Conservation (phyloP, 2,113 vertebrate genomes). For the Phaethon lepturus region DNA sequence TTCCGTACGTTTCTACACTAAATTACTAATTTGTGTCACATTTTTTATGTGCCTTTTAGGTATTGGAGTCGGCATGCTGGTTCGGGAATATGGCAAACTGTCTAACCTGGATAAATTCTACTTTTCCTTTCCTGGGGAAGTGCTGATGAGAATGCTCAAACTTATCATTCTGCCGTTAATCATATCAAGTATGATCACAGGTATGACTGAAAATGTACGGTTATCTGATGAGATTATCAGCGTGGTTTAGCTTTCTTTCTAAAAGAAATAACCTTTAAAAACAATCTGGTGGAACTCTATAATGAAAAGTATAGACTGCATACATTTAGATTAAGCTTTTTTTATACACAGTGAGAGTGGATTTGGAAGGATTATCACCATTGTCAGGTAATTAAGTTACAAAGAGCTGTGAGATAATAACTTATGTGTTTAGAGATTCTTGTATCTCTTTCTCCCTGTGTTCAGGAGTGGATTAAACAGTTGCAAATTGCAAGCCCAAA, state of each 20-base stretch:
- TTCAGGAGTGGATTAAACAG: neutral
- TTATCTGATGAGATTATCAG: neutral
- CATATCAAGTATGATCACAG: conserved; percentile 98
- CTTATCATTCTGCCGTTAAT: conserved; percentile 95
- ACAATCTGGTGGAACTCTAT: neutral
- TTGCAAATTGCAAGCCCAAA: neutral
- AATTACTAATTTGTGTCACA: neutral
- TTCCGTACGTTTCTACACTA: neutral
- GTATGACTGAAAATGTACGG: conserved; percentile 67
- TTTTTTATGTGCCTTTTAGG: conserved; percentile 76
- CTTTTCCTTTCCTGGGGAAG: conserved; percentile 94
- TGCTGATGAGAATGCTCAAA: conserved; percentile 98
- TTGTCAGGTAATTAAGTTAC: neutral
- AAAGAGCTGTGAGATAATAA: neutral
- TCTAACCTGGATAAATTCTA: conserved; percentile 91
- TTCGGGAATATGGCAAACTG: conserved; percentile 87
- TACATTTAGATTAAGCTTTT: neutral
- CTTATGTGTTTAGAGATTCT: neutral
- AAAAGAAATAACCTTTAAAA: neutral
- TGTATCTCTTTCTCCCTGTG: neutral
- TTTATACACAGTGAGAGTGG: neutral
- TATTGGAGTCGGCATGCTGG: conserved; percentile 85
- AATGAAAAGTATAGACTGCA: neutral
- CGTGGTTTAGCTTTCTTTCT: neutral
- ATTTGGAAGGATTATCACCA: neutral